Base-by-base conservation (phyloP, 2,797 vertebrate genomes). In the Syndactyla subalaris region DNA sequence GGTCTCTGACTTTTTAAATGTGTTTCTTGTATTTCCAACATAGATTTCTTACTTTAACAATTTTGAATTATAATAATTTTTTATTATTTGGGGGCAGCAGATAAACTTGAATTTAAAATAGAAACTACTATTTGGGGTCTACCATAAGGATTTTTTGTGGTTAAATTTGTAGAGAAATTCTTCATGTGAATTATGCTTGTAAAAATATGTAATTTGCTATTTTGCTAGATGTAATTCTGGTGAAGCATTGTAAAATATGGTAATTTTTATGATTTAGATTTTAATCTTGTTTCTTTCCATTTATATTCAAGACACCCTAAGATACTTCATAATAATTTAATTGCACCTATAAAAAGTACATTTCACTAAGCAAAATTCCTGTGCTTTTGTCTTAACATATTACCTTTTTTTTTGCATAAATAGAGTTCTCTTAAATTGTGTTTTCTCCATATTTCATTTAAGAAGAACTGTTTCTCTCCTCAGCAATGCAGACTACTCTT, bases 161-260 rank as follows among this genome's bases (percentile, higher is more conserved):
- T 95, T 97, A 96, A 96, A 92, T 93, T 92, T 38, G 22, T 70
- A 95, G 84, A 96, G 73, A 87, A 92, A 96, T 89, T 95, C 85
- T 91, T 90, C n/a, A 36, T 67, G 76, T 92, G 87, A 95, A 68
- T 95, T 94, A 88, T 80, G 61, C 75, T 89, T 85, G 24, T 48
- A 57, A 88, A 95, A 87, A 38, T 57, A 38, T 88, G 68, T 90
- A 93, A 94, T 96, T 94, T 34, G 63, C 41, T 89, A 39, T 94
- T 95, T 97, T 95, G 21, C 57, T 92, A 86, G 49, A 88, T 92
- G 54, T 93, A 73, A 95, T 95, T 97, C 57, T 74, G 55, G 45
- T 81, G 67, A 95, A 96, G 92, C 30, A 68, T 11, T 43, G 68
- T 88, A 92, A 95, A 96, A 91, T 55, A 88, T 2, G 52, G 57